Percentiles rank a stretch among this genome's conserved stretches.
phyloP scores from a whole-genome alignment of 2,888 invertebrate genomes.

The Harpalus rufipes region DNA sequence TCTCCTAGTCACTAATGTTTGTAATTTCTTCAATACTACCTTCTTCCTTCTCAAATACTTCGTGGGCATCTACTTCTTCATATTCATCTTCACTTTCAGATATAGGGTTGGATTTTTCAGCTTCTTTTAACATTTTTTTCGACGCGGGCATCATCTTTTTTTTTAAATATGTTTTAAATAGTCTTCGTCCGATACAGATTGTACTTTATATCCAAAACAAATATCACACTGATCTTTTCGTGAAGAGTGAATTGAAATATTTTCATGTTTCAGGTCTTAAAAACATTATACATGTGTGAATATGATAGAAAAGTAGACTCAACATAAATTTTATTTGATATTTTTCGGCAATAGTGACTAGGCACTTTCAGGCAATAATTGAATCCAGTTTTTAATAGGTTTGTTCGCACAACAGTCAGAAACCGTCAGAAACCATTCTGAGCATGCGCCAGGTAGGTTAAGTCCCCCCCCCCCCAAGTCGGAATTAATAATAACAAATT shows the following conservation, averaged over 20 bases:
- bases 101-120: not conserved
- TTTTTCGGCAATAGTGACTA: conserved; percentile 54
- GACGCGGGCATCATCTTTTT: not conserved
- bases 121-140: conserved; percentile 9
- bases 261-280: conserved; percentile 22
- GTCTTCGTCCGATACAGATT: conserved; percentile 45
- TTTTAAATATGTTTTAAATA: conserved; percentile 22
- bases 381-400: too few species aligned
- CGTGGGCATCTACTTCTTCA: conserved; percentile 1
- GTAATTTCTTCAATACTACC: too few species aligned
- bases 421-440: too few species aligned
- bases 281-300: conserved; percentile 30
- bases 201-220: conserved; percentile 22
- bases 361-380: conserved; percentile 51
- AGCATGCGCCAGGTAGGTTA: too few species aligned
- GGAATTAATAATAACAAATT: too few species aligned
- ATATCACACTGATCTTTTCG: conserved; percentile 64
- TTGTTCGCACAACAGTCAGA: too few species aligned
- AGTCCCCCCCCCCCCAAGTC: too few species aligned
- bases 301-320: conserved; percentile 7
- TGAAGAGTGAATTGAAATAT: conserved; percentile 52
- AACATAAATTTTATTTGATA: conserved; percentile 23
- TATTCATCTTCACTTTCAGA: conserved; percentile 14
- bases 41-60: conserved; percentile 3
- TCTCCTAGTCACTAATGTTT: conserved; percentile 16